Evolutionary conservation across 2,888 invertebrate species (phyloP), one percentile per base, ranked within the genome.

Genomic region (Arrhopalites spinosus): DNA sequence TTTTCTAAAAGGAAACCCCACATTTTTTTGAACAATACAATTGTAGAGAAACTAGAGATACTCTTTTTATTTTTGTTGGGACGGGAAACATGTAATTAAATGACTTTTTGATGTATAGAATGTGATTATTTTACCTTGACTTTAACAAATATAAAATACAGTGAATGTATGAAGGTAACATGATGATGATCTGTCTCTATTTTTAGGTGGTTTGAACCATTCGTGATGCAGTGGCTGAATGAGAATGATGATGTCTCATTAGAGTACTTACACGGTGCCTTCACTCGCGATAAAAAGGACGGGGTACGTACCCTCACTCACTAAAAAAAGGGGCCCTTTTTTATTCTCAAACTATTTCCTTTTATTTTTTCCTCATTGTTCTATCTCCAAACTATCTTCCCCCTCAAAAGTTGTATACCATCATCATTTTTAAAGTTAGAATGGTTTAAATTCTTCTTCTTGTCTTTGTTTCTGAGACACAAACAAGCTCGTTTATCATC

Each of bases 171-270:
- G n/a, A n/a, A n/a, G n/a, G n/a, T n/a, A n/a, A n/a, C 25, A 30
- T 47, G 29, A 50, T 69, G 50, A 70, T 56, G 66, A 66, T 50
- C 53, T 27, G n/a, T 13, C 23, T 56, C 53, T 71, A 74, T 77
- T 80, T 83, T 56, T 84, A 89, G 89, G 80, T 99, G 98, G 98
- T 99, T 99, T 86, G 98, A 98, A 86, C 98, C 98, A n/a, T 99
- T 99, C 87, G 99, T 99, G 61, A 99, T 99, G 98, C 98, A 98
- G 86, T 99, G 99, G 99, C 89, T 99, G 56, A 98, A 98, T 85
- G 99, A 99, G 86, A 99, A 99, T 86, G 99, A 99, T 85, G 98
- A 98, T 84, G 98, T 99, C 0, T 98, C 98, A 0, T 89, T 99
- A 84, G 99, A 99, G 86, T 99, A 98, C 87, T 91, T 99, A 81